phyloP scores from a whole-genome alignment of 2,113 vertebrate species.

The Callionymus lyra region DNA sequence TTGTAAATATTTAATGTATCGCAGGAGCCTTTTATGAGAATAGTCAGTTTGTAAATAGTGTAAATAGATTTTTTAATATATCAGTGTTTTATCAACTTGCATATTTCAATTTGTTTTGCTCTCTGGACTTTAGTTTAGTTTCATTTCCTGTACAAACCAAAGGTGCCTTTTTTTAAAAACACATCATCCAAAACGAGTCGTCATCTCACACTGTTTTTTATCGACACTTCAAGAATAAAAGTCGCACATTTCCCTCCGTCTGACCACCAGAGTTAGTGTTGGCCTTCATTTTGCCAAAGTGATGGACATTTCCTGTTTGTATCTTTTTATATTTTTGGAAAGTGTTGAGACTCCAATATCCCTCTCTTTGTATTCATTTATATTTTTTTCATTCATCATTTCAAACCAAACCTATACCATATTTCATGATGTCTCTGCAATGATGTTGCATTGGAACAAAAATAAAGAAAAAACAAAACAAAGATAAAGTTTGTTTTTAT shows the following conservation, averaged over 20 bases:
- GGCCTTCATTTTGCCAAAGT: constrained; percentile 22
- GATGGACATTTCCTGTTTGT: constrained; percentile 52
- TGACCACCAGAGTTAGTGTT: constrained; percentile 34
- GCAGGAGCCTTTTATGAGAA: constrained; percentile 55
- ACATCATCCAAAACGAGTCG: too few species aligned
- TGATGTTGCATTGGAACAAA: constrained; percentile 47
- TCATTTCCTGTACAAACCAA: constrained; percentile 26
- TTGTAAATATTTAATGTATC: constrained; percentile 45
- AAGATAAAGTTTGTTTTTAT: neutral
- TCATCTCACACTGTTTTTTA: neutral
- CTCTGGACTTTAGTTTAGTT: constrained; percentile 42
- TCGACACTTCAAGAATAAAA: constrained; percentile 25
- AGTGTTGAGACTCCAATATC: too few species aligned
- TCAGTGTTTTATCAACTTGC: constrained; percentile 42
- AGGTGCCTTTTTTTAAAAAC: constrained; percentile 12
- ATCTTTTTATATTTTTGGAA: constrained; percentile 9
- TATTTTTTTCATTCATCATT: constrained; percentile 55
- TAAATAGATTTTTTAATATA: constrained; percentile 66
- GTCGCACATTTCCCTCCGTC: constrained; percentile 69
- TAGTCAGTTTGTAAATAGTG: constrained; percentile 52
- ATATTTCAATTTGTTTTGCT: constrained; percentile 23
- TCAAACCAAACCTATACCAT: constrained; percentile 61
- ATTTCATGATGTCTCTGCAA: constrained; percentile 47
- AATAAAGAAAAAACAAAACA: constrained; percentile 53
- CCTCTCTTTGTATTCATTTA: constrained; percentile 12